Base-by-base conservation (phyloP, 1,140 invertebrate genomes). In the Rhagoletis pomonella region DNA sequence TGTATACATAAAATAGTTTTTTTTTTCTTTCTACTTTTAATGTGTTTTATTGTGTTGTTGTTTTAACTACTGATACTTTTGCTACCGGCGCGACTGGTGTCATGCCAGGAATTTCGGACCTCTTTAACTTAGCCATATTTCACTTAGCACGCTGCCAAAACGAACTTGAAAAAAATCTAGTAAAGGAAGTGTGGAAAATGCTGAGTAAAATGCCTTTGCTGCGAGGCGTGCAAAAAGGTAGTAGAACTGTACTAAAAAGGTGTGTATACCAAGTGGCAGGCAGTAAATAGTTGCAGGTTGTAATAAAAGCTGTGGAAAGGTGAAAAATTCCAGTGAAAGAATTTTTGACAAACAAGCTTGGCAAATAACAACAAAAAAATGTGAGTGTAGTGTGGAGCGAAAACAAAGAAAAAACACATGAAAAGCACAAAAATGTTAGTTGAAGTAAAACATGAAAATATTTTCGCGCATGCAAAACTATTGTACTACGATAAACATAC, bases 91-190 rank as follows among this genome's bases (percentile, higher is more conserved):
- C 73, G 17, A 12, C 73, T 81, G 73, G 73, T 81, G 47, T 81
- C 44, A 81, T 55, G 73, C 29, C 73, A 58, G 12, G 73, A 29
- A 81, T 81, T 81, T 81, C 47, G 47, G 73, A 58, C 47, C 73
- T 50, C 73, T 81, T 81, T 81, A 81, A 81, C 73, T 19, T 50
- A 47, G 73, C 73, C 73, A 81, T 81, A 81, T 81, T 81, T 81
- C 73, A 81, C 73, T 29, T 39, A 39, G 39, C 4, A 67, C 12
- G 73, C 73, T 55, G 73, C 29, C 4, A 67, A 29, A 17, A 62
- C 1, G 0, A 67, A 67, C 29, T 29, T 39, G 29, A 67, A 67
- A 67, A 67, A 67, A 67, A 1, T 29, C 5, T 6, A 67, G 17
- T 4, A 67, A 29, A 67, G 4, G 5, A 29, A 29, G 4, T 7